Evolutionary conservation across 2,888 invertebrate genomes (phyloP).

Genomic region (Falcaria lacertinaria): DNA sequence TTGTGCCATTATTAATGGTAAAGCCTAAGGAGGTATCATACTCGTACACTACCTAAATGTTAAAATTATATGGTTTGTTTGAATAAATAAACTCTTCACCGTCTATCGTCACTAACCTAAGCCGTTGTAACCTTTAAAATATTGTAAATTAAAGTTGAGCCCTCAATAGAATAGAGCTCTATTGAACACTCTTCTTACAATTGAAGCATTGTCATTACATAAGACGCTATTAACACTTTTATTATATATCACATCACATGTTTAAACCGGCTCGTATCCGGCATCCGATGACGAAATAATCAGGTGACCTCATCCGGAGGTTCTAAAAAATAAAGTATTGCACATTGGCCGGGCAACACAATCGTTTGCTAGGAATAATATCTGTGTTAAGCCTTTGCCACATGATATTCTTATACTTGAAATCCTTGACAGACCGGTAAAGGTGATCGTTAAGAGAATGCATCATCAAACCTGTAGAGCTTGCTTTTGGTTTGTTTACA

Average conservation of each 20-base stretch:
- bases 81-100: no score
- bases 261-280: conserved; percentile 12
- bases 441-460: conserved; percentile 27
- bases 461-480: conserved; percentile 8
- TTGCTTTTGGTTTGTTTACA: not conserved
- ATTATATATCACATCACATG: not conserved
- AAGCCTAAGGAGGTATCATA: no score
- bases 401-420: conserved; percentile 1
- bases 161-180: no score
- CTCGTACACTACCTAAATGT: no score
- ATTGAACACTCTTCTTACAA: no score
- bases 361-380: conserved; percentile 12
- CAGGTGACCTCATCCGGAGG: conserved; percentile 39
- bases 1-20: no score
- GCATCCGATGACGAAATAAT: conserved; percentile 14
- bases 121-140: no score
- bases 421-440: conserved; percentile 34
- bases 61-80: no score
- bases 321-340: conserved; percentile 16
- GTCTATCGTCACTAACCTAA: no score
- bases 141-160: no score
- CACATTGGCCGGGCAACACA: not conserved
- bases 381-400: not conserved
- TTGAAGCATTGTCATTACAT: no score
- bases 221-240: not conserved